These are phyloP conservation scores for Heliconius aoede DNA, from an alignment of 2,888 invertebrate species.

Conservation along the genomic window DNA sequence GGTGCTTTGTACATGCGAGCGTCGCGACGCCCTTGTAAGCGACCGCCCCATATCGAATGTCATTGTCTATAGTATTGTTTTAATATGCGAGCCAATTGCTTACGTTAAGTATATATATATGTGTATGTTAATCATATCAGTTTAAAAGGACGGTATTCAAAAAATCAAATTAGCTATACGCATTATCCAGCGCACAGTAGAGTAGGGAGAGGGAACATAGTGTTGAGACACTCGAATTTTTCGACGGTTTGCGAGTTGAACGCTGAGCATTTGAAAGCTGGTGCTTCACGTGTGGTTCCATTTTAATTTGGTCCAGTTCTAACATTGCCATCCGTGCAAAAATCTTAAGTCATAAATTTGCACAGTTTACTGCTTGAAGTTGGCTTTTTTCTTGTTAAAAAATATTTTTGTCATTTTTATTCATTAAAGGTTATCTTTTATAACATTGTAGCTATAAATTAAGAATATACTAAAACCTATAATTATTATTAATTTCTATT, in stretches of 20 bases:
- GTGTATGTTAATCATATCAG: background rate
- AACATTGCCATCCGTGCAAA: too few relatives aligned
- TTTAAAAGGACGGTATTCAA: background rate
- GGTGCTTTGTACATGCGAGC: constrained; percentile 48
- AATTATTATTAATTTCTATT: too few relatives aligned
- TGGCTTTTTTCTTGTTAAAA: too few relatives aligned
- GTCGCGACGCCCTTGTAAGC: constrained; percentile 57
- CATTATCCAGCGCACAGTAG: background rate
- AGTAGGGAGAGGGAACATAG: background rate
- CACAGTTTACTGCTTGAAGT: too few relatives aligned
- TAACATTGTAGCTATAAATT: too few relatives aligned
- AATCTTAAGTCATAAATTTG: too few relatives aligned
- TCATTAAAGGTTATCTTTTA: too few relatives aligned
- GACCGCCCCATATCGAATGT: constrained; percentile 57
- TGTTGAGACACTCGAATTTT: background rate
- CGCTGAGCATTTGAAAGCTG: too few relatives aligned
- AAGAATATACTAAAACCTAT: background rate
- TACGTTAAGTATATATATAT: constrained; percentile 29
- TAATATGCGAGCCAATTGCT: constrained; percentile 56
- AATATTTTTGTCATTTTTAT: too few relatives aligned
- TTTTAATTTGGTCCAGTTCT: too few relatives aligned
- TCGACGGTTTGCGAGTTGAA: background rate
- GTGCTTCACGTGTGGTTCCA: too few relatives aligned
- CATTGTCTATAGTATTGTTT: constrained; percentile 59
- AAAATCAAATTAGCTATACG: too few relatives aligned